phyloP scores from a whole-genome alignment of 2,888 invertebrate species.

The Ypsolopha scabrella region DNA sequence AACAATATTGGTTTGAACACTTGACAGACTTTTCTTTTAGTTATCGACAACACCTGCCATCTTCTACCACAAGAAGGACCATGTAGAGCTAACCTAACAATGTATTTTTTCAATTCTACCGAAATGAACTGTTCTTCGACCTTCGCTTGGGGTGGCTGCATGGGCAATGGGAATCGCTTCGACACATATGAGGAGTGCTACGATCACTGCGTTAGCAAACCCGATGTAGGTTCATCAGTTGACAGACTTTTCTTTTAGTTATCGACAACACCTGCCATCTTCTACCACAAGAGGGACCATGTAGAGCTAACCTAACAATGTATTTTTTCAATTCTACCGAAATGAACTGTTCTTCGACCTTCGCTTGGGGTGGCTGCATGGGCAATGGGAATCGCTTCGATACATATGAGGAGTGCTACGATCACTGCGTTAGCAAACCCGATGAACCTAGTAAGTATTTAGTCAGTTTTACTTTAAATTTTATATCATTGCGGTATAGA shows the following conservation, averaged over 20 bases:
- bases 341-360: constrained; percentile 21
- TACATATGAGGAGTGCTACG: constrained; percentile 20
- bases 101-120: constrained; percentile 34
- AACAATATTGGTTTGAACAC: too few relatives aligned
- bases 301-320: constrained; percentile 39
- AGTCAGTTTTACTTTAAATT: too few relatives aligned
- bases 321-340: constrained; percentile 26
- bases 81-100: constrained; percentile 35
- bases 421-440: constrained; percentile 24
- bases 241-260: constrained; percentile 32
- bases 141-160: constrained; percentile 55
- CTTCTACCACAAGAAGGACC: constrained; percentile 42
- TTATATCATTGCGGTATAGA: too few relatives aligned
- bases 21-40: constrained; percentile 29
- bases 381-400: constrained; percentile 55
- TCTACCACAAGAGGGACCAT: constrained; percentile 41
- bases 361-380: constrained; percentile 55
- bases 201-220: constrained; percentile 24
- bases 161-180: constrained; percentile 55
- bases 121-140: constrained; percentile 18
- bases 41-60: constrained; percentile 33
- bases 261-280: constrained; percentile 34
- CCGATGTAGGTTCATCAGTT: too few relatives aligned
- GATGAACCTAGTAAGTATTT: constrained; percentile 22
- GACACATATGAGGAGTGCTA: constrained; percentile 23